phyloP scores from a whole-genome alignment of 2,797 vertebrate species.

The Tachyglossus aculeatus region DNA sequence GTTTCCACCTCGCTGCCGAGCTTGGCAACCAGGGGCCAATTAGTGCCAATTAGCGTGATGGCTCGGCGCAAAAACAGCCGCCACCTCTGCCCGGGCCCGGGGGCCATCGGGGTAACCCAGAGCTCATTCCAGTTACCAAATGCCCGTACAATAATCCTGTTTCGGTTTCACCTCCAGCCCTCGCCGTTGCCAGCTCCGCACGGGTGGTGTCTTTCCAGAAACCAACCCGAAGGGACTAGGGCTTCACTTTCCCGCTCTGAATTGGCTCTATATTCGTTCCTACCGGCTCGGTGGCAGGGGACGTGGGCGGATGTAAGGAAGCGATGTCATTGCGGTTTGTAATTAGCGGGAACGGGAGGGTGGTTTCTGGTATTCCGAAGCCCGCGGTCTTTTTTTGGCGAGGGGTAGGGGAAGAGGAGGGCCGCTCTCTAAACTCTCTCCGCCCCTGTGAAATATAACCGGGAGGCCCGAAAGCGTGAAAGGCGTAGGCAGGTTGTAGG shows the following conservation, averaged over 20 bases:
- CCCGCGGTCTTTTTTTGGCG: background rate
- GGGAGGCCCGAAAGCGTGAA: background rate
- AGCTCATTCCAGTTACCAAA: conserved; percentile 41
- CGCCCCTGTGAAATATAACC: background rate
- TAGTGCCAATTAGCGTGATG: conserved; percentile 11
- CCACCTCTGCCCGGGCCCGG: background rate
- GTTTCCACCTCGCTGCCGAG: conserved; percentile 6
- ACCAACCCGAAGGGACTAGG: conserved; percentile 12
- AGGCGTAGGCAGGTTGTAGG: background rate
- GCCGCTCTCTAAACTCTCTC: background rate
- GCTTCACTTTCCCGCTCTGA: conserved; percentile 13
- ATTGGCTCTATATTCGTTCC: conserved; percentile 35
- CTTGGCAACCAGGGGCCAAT: conserved; percentile 5
- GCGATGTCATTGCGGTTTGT: conserved; percentile 3
- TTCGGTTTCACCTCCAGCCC: conserved; percentile 17
- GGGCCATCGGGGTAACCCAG: conserved; percentile 12
- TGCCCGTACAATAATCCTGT: conserved; percentile 19
- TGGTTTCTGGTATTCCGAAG: conserved; percentile 33
- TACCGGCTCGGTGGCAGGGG: conserved; percentile 15
- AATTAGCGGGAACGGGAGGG: conserved; percentile 30
- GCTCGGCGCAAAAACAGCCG: conserved; percentile 1
- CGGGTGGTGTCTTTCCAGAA: conserved; percentile 45
- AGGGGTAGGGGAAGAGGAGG: too few relatives aligned
- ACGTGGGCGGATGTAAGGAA: conserved; percentile 27
- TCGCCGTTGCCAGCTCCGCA: conserved; percentile 34